Evolutionary conservation across 2,113 vertebrate species (phyloP).

Genomic region (Anas platyrhynchos): DNA sequence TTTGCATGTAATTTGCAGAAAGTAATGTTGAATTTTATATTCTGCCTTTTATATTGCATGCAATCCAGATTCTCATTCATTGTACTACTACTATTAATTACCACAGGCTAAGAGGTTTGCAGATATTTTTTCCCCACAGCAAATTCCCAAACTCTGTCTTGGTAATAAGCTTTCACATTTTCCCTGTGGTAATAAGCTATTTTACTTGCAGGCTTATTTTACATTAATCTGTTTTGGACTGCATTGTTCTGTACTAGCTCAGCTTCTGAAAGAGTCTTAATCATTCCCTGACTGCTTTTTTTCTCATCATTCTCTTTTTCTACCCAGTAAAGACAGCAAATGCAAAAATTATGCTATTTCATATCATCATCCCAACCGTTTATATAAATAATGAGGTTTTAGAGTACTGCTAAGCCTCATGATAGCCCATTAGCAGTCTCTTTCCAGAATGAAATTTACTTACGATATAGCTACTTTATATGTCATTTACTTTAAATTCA

Average conservation of each 20-base stretch:
- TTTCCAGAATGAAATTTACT: slow-evolving; percentile 20
- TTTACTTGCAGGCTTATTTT: slow-evolving; percentile 29
- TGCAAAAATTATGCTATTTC: slow-evolving; percentile 14
- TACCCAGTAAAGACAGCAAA: slow-evolving; percentile 8
- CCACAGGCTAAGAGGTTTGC: neutral
- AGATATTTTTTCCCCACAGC: neutral
- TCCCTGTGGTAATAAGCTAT: slow-evolving; percentile 9
- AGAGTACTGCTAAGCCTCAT: neutral
- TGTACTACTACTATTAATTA: neutral
- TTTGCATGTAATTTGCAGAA: neutral
- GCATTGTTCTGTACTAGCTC: slow-evolving; percentile 20
- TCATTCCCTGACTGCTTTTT: slow-evolving; percentile 47
- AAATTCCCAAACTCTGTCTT: neutral
- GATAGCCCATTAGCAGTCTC: slow-evolving; percentile 7
- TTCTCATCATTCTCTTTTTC: slow-evolving; percentile 22
- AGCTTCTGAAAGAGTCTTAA: slow-evolving; percentile 51
- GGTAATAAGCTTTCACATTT: slow-evolving; percentile 7
- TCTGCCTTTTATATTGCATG: neutral
- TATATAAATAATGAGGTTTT: slow-evolving; percentile 29
- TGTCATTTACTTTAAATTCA: neutral
- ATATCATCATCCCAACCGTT: neutral
- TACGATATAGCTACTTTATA: neutral
- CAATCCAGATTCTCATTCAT: neutral
- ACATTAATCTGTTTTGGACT: slow-evolving; percentile 30
- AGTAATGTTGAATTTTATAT: neutral